Base-by-base conservation (phyloP, 2,113 vertebrate genomes). In the Nestor notabilis region DNA sequence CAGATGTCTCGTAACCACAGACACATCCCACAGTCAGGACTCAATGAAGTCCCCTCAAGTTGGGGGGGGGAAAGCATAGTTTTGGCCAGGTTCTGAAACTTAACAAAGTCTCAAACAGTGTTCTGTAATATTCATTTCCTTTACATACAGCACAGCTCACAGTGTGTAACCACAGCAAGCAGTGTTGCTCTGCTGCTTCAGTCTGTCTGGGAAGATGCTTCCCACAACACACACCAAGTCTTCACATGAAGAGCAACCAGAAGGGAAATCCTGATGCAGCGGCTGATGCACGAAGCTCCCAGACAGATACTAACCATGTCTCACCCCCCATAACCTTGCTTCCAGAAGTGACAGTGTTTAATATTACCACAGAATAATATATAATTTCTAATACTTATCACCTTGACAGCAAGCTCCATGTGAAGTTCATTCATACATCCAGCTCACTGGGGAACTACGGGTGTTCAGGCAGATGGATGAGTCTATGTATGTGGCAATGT, bases 401-500 rank as follows among this genome's bases (percentile, higher is more conserved):
- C 58, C n/a, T 27, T 37, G 3, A 65, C 2, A 1, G 60, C 0
- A 2, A 83, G 33, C 35, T n/a, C n/a, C 44, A n/a, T 1, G 2
- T 10, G 37, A 74, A 65, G 37, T 10, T 29, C 2, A 2, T 52
- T 52, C n/a, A 3, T 6, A 55, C 61, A 49, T 4, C 6, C 55
- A 87, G 53, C n/a, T 78, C 5, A 10, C 21, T 39, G 39, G 55
- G 68, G 58, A 78, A 27, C 14, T 2, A 17, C n/a, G 16, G 27
- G 27, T 53, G n/a, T 37, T 7, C 39, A 35, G 33, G 47, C 44
- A 81, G 25, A 56, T 1, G 1, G 52, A 37, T 0, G 1, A 79
- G 33, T 14, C 76, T 33, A 12, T 3, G 2, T 19, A 10, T 3
- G 1, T 3, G 39, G 17, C 43, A n/a, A 50, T 0, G 0, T 2